Evolutionary conservation across 2,797 vertebrate species (phyloP), one percentile per base, ranked within the genome.

Genomic region (Xiphorhynchus erythropygius): DNA sequence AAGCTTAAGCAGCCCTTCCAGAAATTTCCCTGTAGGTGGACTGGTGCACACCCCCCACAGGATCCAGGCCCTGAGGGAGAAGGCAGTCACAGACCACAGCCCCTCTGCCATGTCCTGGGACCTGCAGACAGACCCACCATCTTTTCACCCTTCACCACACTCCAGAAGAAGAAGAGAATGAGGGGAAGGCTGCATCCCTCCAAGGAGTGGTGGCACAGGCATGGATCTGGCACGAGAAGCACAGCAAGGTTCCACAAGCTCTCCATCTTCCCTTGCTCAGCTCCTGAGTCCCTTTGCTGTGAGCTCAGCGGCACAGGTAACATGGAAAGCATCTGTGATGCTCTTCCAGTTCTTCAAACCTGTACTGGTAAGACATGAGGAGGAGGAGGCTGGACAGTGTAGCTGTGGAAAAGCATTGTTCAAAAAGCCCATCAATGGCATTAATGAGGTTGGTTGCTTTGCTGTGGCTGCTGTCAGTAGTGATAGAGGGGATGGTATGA

Each of bases 271-370:
- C 55, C 46, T 65, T 0, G 2, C 33, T 42, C 37, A 39, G 33
- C 21, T 52, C 0, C 0, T 39, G 55, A 30, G 37, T 57, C 13
- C 14, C 68, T 70, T 16, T 50, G 13, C 28, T 0, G 0, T 1
- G 3, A 87, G 52, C 28, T 65, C 59, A 25, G 56, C 37, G 71
- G 32, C 37, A 41, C 0, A 4, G 67, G 18, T 24, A 17, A 2
- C 4, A 6, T 17, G 28, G 71, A 74, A 81, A 25, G 5, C 12
- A 21, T 46, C 35, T 47, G 13, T 68, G 32, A 30, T 47, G 10
- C 11, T 14, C 35, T 56, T 53, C 37, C 7, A 0, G 30, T 82
- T 47, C 65, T 73, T 62, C 9, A 7, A 49, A 52, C 24, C 69
- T 35, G 27, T 15, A 25, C 71, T 35, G n/a, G 4, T 25, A 41